Evolutionary conservation across 2,113 vertebrate genomes (phyloP), one percentile per base, ranked within the genome.

Genomic region (Chloropsis hardwickii): DNA sequence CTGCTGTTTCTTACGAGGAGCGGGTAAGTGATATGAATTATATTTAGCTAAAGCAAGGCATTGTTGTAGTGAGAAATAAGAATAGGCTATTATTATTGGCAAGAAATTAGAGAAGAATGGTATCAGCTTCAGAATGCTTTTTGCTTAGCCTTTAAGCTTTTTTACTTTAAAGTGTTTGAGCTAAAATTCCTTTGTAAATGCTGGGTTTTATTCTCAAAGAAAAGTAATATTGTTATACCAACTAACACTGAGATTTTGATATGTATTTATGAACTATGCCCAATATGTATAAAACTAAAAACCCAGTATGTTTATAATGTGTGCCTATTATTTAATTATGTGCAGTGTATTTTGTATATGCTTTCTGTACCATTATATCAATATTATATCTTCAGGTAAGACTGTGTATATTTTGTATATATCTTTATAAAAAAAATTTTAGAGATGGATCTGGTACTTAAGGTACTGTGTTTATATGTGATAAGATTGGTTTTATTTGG

Each of bases 1-100:
- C 95, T 53, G 97, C 95, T 56, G 51, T 93, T 85, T 94, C 91
- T 82, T 93, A 81, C 1, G 96, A 97, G 54, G 97, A 97, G 91
- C 98, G 98, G 98, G 98, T 98, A 96, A 97, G 98, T 92, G 35
- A 18, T 82, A 44, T 44, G 67, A 35, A 94, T 93, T 96, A 79
- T 95, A 94, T 91, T 96, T 82, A 47, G 80, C 77, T 92, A 53
- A 88, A 33, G 54, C 66, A 79, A 80, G 60, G 62, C 47, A 66
- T 87, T 2, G 22, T 81, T 96, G 39, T 69, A 57, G 40, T 90
- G 92, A 86, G 62, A 72, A 78, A 90, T 92, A 64, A 93, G 86
- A 92, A 44, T 28, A 74, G 65, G 14, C 61, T 83, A 69, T 96
- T 96, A 80, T 95, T 93, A 86, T 37, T 88, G 92, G 83, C 86